These are phyloP conservation scores for Patiria miniata DNA, from an alignment of 35 echinoderm and acorn worm species.

Conservation along the genomic window DNA sequence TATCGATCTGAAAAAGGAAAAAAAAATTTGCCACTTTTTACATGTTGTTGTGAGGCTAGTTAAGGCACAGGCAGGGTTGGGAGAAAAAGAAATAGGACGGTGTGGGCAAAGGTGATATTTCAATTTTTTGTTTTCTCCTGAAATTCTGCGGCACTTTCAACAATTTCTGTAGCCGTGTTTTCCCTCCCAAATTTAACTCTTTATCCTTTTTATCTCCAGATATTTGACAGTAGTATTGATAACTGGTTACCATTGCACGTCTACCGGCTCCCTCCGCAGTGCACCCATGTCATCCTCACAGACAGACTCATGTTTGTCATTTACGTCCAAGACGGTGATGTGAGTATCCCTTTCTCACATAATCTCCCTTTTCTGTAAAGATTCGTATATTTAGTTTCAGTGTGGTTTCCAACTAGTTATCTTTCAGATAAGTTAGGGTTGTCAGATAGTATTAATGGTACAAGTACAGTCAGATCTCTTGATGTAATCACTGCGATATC, in stretches of 20 bases:
- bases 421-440: neutral
- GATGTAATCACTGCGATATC: too few species aligned
- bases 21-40: too few species aligned
- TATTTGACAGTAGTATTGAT: slow-evolving; percentile 73
- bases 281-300: slow-evolving; percentile 49
- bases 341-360: neutral
- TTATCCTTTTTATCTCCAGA: slow-evolving; percentile 11
- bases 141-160: too few species aligned
- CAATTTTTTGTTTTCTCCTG: neutral
- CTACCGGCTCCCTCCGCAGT: slow-evolving; percentile 42
- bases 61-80: too few species aligned
- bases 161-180: too few species aligned
- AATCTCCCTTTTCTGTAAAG: neutral
- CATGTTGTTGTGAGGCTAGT: too few species aligned
- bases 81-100: too few species aligned
- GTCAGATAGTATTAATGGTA: neutral
- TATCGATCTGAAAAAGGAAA: too few species aligned
- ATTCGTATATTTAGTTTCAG: neutral
- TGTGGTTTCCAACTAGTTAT: neutral
- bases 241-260: slow-evolving; percentile 75
- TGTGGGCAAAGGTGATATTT: too few species aligned
- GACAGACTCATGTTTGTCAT: slow-evolving; percentile 70
- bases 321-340: slow-evolving; percentile 11
- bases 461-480: too few species aligned
- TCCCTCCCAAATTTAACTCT: too few species aligned